Conservation (phyloP, 2,113 vertebrate genomes). For the Gnathonemus echidnorhynchus region DNA sequence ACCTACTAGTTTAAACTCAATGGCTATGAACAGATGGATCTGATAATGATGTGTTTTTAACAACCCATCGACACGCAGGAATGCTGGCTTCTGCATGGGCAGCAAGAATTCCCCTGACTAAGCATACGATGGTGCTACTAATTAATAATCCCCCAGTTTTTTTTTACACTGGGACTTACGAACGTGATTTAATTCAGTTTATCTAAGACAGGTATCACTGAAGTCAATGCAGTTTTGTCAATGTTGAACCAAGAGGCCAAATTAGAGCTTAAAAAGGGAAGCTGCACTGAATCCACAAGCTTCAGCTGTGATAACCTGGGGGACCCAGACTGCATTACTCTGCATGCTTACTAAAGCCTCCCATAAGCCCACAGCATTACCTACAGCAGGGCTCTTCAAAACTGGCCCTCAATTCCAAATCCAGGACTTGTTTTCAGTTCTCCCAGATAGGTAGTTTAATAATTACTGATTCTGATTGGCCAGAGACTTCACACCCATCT, state of each 20-base stretch:
- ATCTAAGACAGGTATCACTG: neutral
- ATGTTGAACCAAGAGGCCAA: neutral
- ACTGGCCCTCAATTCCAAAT: no score
- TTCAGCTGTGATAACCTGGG: neutral
- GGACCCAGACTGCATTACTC: neutral
- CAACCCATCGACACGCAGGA: neutral
- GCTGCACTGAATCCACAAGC: neutral
- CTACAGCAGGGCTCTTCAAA: neutral
- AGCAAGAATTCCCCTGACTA: neutral
- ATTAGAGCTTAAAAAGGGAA: neutral
- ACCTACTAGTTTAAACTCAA: neutral
- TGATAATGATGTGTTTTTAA: neutral
- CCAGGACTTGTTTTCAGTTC: no score
- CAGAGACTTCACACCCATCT: no score
- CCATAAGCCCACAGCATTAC: neutral
- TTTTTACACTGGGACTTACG: neutral
- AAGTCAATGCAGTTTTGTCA: neutral
- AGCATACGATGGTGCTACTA: neutral
- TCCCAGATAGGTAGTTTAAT: no score
- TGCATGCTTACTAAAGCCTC: neutral
- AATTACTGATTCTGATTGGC: no score
- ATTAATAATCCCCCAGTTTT: neutral
- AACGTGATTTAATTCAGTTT: neutral
- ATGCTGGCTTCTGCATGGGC: neutral
- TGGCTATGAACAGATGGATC: neutral